These are phyloP conservation scores for Leucoptera coffeella DNA, from an alignment of 2,888 invertebrate species.

Conservation along the genomic window DNA sequence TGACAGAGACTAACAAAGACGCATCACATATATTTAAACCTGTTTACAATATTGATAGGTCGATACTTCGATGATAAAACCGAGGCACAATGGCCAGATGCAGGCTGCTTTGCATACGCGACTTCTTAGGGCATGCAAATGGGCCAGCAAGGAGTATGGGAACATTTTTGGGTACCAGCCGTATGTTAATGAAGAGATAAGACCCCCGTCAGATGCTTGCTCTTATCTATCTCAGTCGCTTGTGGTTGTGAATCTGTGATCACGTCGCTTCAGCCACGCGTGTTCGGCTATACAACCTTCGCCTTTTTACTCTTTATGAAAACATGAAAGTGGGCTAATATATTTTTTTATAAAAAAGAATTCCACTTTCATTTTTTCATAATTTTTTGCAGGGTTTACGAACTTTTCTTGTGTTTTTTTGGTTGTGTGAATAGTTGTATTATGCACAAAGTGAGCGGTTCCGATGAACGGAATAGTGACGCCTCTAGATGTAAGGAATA, in stretches of 20 bases:
- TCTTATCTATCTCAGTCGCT: slow-evolving; percentile 35
- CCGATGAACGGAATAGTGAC: too few relatives aligned
- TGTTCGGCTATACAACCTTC: too few relatives aligned
- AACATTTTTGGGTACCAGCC: slow-evolving; percentile 17
- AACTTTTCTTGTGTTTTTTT: too few relatives aligned
- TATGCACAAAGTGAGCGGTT: too few relatives aligned
- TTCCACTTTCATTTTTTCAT: too few relatives aligned
- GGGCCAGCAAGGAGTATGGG: slow-evolving; percentile 27
- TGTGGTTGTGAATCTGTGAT: slow-evolving; percentile 36
- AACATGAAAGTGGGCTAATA: too few relatives aligned
- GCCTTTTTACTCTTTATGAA: too few relatives aligned
- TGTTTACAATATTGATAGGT: slow-evolving; percentile 43
- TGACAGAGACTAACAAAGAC: slow-evolving; percentile 15
- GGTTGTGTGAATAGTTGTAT: too few relatives aligned
- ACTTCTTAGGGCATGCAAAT: slow-evolving; percentile 43
- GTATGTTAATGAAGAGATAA: slow-evolving; percentile 45
- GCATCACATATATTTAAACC: slow-evolving; percentile 37
- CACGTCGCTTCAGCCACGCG: slow-evolving; percentile 18
- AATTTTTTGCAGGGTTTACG: too few relatives aligned
- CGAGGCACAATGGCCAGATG: slow-evolving; percentile 24
- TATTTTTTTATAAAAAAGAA: too few relatives aligned
- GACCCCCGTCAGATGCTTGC: slow-evolving; percentile 15
- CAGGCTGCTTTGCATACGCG: slow-evolving; percentile 37
- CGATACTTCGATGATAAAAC: slow-evolving; percentile 31
- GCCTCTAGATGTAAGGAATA: too few relatives aligned